Percentiles rank a stretch among this genome's conserved stretches.
These are phyloP conservation scores for Xenentodon cancila DNA, from an alignment of 2,797 vertebrate species.

Conservation along the genomic window DNA sequence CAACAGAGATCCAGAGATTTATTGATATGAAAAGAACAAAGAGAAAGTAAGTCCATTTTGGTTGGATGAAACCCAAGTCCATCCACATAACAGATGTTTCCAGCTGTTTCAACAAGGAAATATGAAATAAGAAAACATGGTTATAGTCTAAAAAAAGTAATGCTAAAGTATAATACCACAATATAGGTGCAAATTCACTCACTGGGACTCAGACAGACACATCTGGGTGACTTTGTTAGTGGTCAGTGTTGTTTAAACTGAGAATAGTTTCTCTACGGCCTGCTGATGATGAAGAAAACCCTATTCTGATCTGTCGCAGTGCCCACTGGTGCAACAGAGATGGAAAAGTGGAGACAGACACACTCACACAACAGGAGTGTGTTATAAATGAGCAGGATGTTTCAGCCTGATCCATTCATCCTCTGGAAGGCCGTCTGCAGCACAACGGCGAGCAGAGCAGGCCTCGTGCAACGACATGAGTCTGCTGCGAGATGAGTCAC, in stretches of 20 bases:
- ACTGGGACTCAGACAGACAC: conserved; percentile 41
- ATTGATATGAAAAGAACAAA: conserved; percentile 26
- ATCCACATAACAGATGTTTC: conserved; percentile 75
- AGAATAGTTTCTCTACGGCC: conserved; percentile 80
- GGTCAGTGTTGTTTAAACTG: conserved; percentile 74
- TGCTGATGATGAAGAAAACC: conserved; percentile 70
- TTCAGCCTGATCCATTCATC: conserved; percentile 54
- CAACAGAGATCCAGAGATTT: not conserved
- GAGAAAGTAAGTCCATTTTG: conserved; percentile 2
- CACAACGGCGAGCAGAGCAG: conserved; percentile 36
- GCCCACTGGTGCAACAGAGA: conserved; percentile 40
- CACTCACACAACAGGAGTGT: conserved; percentile 14
- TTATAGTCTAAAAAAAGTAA: conserved; percentile 10
- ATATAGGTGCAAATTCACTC: conserved; percentile 49
- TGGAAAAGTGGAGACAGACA: conserved; percentile 54
- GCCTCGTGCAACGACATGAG: conserved; percentile 31
- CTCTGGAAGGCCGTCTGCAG: conserved; percentile 46
- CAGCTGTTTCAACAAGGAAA: conserved; percentile 70
- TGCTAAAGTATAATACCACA: conserved; percentile 16
- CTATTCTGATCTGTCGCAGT: conserved; percentile 64
- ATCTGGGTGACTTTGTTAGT: conserved; percentile 69
- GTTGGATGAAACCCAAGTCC: conserved; percentile 40
- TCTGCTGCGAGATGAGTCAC: conserved; percentile 52
- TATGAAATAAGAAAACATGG: conserved; percentile 41
- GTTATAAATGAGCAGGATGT: conserved; percentile 53